Conservation (phyloP, 2,113 vertebrate genomes). For the Atractosteus spatula region DNA sequence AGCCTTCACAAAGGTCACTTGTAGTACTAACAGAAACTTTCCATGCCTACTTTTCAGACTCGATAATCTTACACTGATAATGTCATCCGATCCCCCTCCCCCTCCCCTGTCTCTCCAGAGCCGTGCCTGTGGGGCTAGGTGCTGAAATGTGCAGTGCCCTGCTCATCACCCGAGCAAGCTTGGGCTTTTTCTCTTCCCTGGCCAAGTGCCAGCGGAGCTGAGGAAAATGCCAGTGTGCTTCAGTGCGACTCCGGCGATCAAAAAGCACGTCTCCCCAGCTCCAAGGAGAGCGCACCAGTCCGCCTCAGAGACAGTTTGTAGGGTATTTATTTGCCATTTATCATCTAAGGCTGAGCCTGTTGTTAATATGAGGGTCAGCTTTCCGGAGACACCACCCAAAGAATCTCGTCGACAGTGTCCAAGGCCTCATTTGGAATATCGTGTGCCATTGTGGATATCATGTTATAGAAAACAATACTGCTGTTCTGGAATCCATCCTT, state of each 20-base stretch:
- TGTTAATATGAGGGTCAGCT: no score
- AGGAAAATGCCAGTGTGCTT: slow-evolving; percentile 22
- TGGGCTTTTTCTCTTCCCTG: slow-evolving; percentile 7
- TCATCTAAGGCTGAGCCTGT: no score
- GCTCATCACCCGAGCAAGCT: slow-evolving; percentile 11
- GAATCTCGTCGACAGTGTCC: no score
- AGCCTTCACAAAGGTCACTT: slow-evolving; percentile 16
- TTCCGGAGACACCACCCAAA: background rate
- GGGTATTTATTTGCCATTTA: no score
- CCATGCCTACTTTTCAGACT: slow-evolving; percentile 10
- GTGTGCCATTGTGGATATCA: no score
- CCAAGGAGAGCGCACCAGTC: background rate
- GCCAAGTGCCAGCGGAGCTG: slow-evolving; percentile 10
- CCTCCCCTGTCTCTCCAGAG: background rate
- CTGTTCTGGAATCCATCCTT: no score
- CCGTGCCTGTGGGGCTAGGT: slow-evolving; percentile 10
- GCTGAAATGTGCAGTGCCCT: slow-evolving; percentile 12
- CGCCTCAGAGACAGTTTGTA: no score
- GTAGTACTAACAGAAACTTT: slow-evolving; percentile 17
- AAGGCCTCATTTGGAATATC: no score
- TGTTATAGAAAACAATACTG: no score
- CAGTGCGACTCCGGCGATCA: slow-evolving; percentile 21
- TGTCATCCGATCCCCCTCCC: slow-evolving; percentile 16
- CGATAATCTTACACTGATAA: slow-evolving; percentile 22
- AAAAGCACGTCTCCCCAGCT: slow-evolving; percentile 14